Percentiles rank a stretch among this genome's conserved stretches.
These are phyloP conservation scores for Proales similis DNA, from an alignment of 1,140 invertebrate species.

Conservation along the genomic window DNA sequence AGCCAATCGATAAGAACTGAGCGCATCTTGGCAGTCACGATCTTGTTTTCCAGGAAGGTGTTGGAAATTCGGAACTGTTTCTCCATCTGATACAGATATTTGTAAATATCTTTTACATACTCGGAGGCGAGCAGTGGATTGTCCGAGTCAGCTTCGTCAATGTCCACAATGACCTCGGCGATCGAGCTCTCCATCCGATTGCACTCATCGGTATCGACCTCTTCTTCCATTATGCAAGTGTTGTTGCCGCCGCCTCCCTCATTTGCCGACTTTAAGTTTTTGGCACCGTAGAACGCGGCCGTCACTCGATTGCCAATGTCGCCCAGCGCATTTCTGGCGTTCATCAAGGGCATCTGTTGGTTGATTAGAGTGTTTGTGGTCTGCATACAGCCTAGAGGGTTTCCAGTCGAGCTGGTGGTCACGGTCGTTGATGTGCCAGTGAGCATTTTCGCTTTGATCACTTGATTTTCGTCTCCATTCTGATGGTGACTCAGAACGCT, in stretches of 20 bases:
- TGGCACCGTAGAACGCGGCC: not conserved
- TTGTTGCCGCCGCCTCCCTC: not conserved
- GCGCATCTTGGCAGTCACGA: slow-evolving; percentile 75
- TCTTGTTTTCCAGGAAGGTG: slow-evolving; percentile 59
- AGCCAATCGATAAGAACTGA: slow-evolving; percentile 80
- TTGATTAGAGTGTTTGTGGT: too few relatives aligned
- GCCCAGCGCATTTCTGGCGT: slow-evolving; percentile 43
- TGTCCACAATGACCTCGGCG: slow-evolving; percentile 55
- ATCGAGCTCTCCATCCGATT: not conserved
- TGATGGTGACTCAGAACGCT: too few relatives aligned
- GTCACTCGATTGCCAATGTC: slow-evolving; percentile 46
- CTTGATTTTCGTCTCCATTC: too few relatives aligned
- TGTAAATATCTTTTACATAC: slow-evolving; percentile 77
- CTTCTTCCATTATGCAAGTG: slow-evolving; percentile 25
- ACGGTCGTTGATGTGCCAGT: too few relatives aligned
- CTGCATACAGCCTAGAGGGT: too few relatives aligned
- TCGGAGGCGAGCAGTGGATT: slow-evolving; percentile 70
- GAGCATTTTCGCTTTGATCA: too few relatives aligned
- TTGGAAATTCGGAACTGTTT: slow-evolving; percentile 55
- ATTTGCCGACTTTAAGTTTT: not conserved
- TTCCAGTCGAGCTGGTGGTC: too few relatives aligned
- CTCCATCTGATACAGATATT: slow-evolving; percentile 68
- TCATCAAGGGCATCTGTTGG: too few relatives aligned
- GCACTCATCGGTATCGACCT: slow-evolving; percentile 1
- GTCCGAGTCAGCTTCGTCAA: slow-evolving; percentile 66